Evolutionary conservation across 64 coral and sea anemone species (phyloP).

Genomic region (Actinia tenebrosa): DNA sequence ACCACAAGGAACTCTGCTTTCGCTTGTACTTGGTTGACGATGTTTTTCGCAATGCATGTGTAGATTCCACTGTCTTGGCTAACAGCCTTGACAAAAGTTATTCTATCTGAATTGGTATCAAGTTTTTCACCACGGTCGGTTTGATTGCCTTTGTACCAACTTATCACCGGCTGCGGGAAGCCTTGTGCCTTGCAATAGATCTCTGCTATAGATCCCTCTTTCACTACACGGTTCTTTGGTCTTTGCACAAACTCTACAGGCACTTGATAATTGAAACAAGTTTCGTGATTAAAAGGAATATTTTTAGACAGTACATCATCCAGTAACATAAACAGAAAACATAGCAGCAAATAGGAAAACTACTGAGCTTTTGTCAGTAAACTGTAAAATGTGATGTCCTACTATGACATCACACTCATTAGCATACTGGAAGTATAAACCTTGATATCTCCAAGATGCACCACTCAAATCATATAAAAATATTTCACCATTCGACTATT

Average conservation of each 20-base stretch:
- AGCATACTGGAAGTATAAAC: too few relatives aligned
- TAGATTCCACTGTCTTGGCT: conserved; percentile 41
- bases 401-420: too few relatives aligned
- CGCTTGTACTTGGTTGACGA: conserved; percentile 31
- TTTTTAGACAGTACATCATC: neutral
- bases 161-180: conserved; percentile 42
- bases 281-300: neutral
- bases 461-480: too few relatives aligned
- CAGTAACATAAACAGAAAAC: too few relatives aligned
- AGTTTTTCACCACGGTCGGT: neutral
- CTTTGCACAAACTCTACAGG: conserved; percentile 24
- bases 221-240: conserved; percentile 16
- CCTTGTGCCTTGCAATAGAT: conserved; percentile 53
- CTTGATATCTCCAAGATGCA: too few relatives aligned
- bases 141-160: conserved; percentile 27
- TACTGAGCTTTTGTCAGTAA: too few relatives aligned
- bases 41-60: conserved; percentile 53
- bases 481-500: too few relatives aligned
- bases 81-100: conserved; percentile 31
- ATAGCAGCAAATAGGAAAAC: too few relatives aligned
- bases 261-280: conserved; percentile 20
- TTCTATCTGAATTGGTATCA: neutral
- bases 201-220: conserved; percentile 12
- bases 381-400: too few relatives aligned
- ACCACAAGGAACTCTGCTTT: conserved; percentile 31